Base-by-base conservation (phyloP, 2,797 vertebrate species). In the Neosilurus mollespiculum region DNA sequence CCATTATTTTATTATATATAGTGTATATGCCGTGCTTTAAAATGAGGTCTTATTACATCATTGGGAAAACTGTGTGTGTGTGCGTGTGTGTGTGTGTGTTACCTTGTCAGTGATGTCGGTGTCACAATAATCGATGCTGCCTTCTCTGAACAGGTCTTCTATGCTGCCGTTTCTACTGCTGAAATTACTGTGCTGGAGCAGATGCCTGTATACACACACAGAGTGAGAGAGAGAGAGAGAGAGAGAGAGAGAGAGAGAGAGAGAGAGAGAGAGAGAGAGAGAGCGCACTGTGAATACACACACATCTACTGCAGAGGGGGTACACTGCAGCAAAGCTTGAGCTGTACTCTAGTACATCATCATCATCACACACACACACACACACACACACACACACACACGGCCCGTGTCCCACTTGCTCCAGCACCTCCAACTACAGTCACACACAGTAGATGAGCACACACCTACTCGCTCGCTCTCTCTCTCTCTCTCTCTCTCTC, bases 121-220 rank as follows among this genome's bases (percentile, higher is more conserved):
- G 82, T 99, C 97, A 85, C 96, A 97, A 59, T 97, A 98, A 93
- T 99, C 98, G 15, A 98, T 96, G 93, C 96, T 98, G 91, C 58
- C 4, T 4, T 98, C 98, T 88, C 96, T 88, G 93, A 98, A 99
- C 86, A 99, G 93, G 91, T 99, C 98, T 90, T 99, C 98, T 0
- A 97, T 98, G 91, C 98, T 99, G 92, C 97, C 97, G 0, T 97
- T 97, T 61, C 96, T 98, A 93, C 98, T 99, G 94, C 97, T 99
- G 90, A 98, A 92, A 93, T 98, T 98, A 93, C 98, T 99, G 92
- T 95, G 96, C 90, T 99, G 96, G 88, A 99, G 95, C 83, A 99
- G 96, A 85, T 99, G 97, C 87, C 98, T 99, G 94, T 87, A 79
- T 66, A 89, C 66, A 88, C 81, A 78, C 73, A 82, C 37, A 80